Evolutionary conservation across 23 tunicate genomes (phyloP).

Genomic region (Botrylloides violaceus): DNA sequence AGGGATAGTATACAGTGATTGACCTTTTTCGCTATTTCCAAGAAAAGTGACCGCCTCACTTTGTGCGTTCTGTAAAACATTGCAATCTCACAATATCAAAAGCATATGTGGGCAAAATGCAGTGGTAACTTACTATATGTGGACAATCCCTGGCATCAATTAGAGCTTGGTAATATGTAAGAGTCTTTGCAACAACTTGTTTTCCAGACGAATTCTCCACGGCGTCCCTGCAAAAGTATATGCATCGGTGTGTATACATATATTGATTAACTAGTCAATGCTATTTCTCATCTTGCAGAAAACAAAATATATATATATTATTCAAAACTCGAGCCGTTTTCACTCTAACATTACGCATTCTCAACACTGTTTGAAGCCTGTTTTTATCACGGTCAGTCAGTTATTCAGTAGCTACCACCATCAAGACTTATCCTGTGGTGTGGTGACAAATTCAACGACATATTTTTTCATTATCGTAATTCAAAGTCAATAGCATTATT

Average conservation of each 20-base stretch:
- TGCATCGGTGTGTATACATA: not conserved
- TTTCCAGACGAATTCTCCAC: conserved; percentile 18
- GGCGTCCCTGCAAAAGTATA: conserved; percentile 15
- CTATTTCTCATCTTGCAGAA: no score
- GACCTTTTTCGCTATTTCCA: conserved; percentile 26
- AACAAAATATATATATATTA: no score
- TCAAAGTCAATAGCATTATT: no score
- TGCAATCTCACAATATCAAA: not conserved
- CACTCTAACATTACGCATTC: no score
- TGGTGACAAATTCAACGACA: no score
- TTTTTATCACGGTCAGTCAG: no score
- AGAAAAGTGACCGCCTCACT: conserved; percentile 78
- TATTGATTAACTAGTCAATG: not conserved
- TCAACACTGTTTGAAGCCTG: no score
- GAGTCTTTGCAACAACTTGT: conserved; percentile 33
- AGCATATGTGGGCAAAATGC: not conserved
- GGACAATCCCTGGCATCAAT: conserved; percentile 72
- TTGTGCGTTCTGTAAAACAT: conserved; percentile 30
- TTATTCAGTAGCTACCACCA: no score
- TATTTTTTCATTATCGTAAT: no score
- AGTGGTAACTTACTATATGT: conserved; percentile 20
- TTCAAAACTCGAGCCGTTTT: no score
- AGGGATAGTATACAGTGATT: conserved; percentile 48
- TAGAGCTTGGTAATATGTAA: conserved; percentile 78
- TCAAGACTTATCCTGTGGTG: no score